A percentile compares a stretch with the other conserved stretches of the same genome.
phyloP scores from a whole-genome alignment of 2,888 invertebrate genomes.

The Axea sp. region DNA sequence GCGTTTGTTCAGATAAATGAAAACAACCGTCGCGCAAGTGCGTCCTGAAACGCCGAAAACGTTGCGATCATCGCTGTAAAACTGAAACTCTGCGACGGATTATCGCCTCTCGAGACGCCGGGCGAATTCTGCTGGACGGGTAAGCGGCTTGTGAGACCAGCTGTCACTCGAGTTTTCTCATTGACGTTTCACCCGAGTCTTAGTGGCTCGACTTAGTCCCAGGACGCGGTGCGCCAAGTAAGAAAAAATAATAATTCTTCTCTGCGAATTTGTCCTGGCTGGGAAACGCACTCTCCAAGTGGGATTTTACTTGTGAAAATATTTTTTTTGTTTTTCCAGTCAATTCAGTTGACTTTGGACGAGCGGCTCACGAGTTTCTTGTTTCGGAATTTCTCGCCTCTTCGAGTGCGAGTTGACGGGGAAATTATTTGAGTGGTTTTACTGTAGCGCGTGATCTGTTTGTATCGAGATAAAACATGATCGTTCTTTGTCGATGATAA shows the following conservation, averaged over 20 bases:
- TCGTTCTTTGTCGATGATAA: too few relatives aligned
- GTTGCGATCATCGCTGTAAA: neutral
- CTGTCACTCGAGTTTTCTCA: conserved; percentile 7
- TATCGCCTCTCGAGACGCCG: neutral
- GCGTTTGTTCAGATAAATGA: too few relatives aligned
- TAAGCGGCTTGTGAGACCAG: conserved; percentile 4
- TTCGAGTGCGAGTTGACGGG: too few relatives aligned
- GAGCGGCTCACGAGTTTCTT: too few relatives aligned
- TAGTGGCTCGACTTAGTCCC: conserved; percentile 10
- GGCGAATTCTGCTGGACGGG: neutral
- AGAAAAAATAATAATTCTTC: conserved; percentile 5
- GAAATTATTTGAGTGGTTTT: too few relatives aligned
- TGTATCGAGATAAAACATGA: too few relatives aligned
- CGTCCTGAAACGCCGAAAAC: conserved; percentile 4
- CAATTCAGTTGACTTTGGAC: too few relatives aligned
- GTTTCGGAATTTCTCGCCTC: too few relatives aligned
- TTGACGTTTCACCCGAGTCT: conserved; percentile 2
- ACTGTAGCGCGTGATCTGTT: too few relatives aligned
- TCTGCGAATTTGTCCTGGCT: conserved; percentile 6
- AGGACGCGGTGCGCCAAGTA: neutral
- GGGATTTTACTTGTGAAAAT: conserved; percentile 1
- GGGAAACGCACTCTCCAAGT: conserved; percentile 1
- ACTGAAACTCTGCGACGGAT: conserved; percentile 1
- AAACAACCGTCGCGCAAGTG: too few relatives aligned
- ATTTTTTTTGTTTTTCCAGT: conserved; percentile 19